Evolutionary conservation across 2,797 vertebrate species (phyloP), one percentile per base, ranked within the genome.

Genomic region (Botia almorhae): DNA sequence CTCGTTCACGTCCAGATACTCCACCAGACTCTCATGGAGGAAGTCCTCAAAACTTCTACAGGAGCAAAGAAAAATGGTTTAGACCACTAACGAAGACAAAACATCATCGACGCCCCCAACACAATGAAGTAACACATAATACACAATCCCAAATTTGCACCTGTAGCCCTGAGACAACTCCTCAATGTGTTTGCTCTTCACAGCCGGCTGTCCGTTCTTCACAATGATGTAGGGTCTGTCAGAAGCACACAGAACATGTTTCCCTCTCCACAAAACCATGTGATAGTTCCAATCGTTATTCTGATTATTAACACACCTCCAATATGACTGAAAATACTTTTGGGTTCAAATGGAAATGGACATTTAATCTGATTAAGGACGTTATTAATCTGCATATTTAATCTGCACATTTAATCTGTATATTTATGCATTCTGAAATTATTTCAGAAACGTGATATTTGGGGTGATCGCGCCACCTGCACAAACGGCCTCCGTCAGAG

Each of bases 1-100:
- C 90, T 99, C 98, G 64, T 99, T 99, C 68, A 99, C 98, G 84
- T 99, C 98, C 85, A 99, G 93, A 90, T 99, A 99, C 82, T 99
- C 98, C 19, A 99, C 98, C 0, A 99, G 92, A 78, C 98, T 96
- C 87, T 99, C 98, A 0, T 99, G 98, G 58, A 99, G 93, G 86
- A 99, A 99, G 89, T 99, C 98, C 90, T 99, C 98, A 93, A 99
- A 99, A 71, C 94, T 96, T 90, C 98, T 99, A 80, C n/a, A 74
- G 36, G 50, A 12, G n/a, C 51, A 79, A 14, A 12, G 0, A 81
- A 10, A 87, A 84, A 73, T n/a, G 0, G 70, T 26, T 64, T n/a
- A 48, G 12, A 68, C 1, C 58, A 61, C 19, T 0, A 0, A 7
- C 12, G 13, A 2, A 46, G 69, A 53, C 17, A 39, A 39, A 65